phyloP scores from a whole-genome alignment of 2,113 vertebrate species.

The Rhabdomys dilectus region DNA sequence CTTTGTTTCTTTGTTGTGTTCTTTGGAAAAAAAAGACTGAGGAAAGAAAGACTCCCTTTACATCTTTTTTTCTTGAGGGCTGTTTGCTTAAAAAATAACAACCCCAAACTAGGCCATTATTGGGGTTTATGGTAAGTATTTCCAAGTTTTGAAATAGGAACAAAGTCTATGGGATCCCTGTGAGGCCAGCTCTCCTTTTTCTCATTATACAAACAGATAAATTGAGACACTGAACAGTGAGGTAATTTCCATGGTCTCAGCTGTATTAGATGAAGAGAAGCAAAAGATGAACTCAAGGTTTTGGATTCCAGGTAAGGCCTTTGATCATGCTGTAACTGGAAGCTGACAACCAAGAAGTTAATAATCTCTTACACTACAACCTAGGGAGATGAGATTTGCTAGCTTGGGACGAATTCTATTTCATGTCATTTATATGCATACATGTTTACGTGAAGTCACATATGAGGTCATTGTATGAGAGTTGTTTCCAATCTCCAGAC shows the following conservation, averaged over 20 bases:
- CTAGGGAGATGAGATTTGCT: slow-evolving; percentile 45
- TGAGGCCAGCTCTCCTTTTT: slow-evolving; percentile 76
- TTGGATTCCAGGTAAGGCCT: slow-evolving; percentile 65
- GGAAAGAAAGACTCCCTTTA: slow-evolving; percentile 74
- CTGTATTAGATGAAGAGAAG: slow-evolving; percentile 63
- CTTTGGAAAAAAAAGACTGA: slow-evolving; percentile 83
- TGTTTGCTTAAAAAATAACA: slow-evolving; percentile 77
- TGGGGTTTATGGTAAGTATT: slow-evolving; percentile 71
- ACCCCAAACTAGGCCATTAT: slow-evolving; percentile 43
- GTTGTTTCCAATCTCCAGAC: neutral
- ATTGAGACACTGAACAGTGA: slow-evolving; percentile 67
- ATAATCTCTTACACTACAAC: slow-evolving; percentile 12
- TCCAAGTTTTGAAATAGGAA: slow-evolving; percentile 73
- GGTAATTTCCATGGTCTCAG: slow-evolving; percentile 54
- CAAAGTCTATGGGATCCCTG: slow-evolving; percentile 57
- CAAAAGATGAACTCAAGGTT: slow-evolving; percentile 13
- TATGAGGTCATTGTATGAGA: neutral
- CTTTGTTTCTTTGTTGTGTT: slow-evolving; percentile 84
- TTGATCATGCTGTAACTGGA: slow-evolving; percentile 65
- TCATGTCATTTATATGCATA: slow-evolving; percentile 29
- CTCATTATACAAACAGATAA: slow-evolving; percentile 61
- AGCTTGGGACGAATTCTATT: slow-evolving; percentile 46
- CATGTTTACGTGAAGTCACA: neutral
- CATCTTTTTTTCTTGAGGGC: slow-evolving; percentile 59
- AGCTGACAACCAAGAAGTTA: slow-evolving; percentile 59